Evolutionary conservation across 2,113 vertebrate genomes (phyloP), one percentile per base, ranked within the genome.

Genomic region (Procapra przewalskii): DNA sequence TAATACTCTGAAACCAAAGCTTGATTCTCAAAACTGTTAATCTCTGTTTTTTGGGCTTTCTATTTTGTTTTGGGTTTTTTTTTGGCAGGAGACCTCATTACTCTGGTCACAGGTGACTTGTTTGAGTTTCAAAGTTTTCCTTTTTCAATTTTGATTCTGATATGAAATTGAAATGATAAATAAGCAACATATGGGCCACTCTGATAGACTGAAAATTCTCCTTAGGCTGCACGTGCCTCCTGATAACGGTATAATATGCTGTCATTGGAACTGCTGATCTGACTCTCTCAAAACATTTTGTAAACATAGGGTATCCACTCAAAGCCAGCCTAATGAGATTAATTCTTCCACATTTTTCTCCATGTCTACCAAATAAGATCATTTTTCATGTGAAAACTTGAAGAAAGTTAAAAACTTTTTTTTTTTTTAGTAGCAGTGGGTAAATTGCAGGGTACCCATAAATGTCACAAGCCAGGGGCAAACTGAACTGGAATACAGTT

Each of bases 121-220:
- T 23, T 95, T 88, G 43, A 16, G 67, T 94, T 91, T 97, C 90
- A 75, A 48, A 95, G 86, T 92, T 86, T 90, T 87, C 81, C 36
- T 19, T 36, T 86, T 54, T 29, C n/a, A 86, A n/a, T 96, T 94
- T 97, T 96, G 75, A 97, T 98, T 96, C 96, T 81, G 59, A 80
- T 90, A 93, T 45, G 57, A 98, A 98, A 88, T 45, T 85, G 85
- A 95, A 93, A 82, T 95, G 95, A 96, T 90, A 98, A 95, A 83
- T 64, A 95, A 95, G 90, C 48, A 97, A 95, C 95, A 95, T 98
- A 90, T 98, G 98, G 93, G 86, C 91, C 45, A 40, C 40, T 7
- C 82, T 77, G 98, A 98, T 98, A 98, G 31, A 29, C 82, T 62
- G 62, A 71, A 94, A 94, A 59, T 67, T 93, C 81, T 97, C 91